Percentiles rank a stretch among this genome's conserved stretches.
phyloP scores from a whole-genome alignment of 2,113 vertebrate genomes.

The Sceloporus tristichus region DNA sequence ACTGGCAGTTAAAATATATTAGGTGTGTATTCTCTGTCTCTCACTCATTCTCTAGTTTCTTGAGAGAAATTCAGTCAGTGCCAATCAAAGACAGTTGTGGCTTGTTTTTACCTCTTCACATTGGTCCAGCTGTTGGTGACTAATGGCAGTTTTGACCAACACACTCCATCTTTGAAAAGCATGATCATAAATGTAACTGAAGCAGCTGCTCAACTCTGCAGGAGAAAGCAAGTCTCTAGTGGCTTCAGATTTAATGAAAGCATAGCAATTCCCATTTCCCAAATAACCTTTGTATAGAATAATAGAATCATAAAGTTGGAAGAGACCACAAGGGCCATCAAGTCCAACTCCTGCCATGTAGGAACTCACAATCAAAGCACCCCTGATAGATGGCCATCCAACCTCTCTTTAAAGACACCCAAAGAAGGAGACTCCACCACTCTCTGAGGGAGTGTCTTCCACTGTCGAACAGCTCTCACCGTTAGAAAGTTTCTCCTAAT shows the following conservation, averaged over 20 bases:
- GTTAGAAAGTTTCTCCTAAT: too few relatives aligned
- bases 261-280: background rate
- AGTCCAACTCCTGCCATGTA: too few relatives aligned
- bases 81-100: background rate
- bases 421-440: too few relatives aligned
- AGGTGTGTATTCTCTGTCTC: too few relatives aligned
- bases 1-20: background rate
- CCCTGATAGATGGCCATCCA: too few relatives aligned
- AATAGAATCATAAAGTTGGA: too few relatives aligned
- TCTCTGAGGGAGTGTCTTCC: too few relatives aligned
- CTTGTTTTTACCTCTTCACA: background rate
- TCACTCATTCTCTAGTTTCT: background rate
- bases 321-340: too few relatives aligned
- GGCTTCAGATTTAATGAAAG: background rate
- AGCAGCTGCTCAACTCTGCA: too few relatives aligned
- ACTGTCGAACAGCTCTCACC: too few relatives aligned
- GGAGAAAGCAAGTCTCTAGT: background rate
- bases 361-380: too few relatives aligned
- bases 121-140: background rate
- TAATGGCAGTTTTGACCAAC: background rate
- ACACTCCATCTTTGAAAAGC: background rate
- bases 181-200: background rate
- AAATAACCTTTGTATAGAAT: background rate
- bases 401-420: too few relatives aligned
- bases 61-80: background rate